phyloP scores from a whole-genome alignment of 2,888 invertebrate genomes.

The Prosapia bicincta region DNA sequence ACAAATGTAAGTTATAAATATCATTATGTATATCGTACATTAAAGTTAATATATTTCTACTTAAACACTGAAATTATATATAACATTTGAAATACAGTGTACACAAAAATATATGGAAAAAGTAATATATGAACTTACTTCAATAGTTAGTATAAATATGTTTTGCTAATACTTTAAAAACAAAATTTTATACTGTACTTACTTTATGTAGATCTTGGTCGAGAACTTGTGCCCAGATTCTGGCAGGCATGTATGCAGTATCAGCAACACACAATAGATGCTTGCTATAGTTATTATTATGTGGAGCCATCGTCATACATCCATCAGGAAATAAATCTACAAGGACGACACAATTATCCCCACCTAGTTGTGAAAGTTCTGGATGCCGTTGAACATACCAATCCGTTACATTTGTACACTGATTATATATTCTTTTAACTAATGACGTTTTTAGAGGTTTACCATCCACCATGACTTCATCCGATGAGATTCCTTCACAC shows the following conservation, averaged over 20 bases:
- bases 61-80: too few species aligned
- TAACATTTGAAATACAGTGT: too few species aligned
- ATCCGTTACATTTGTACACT: slow-evolving; percentile 52
- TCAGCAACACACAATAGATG: slow-evolving; percentile 64
- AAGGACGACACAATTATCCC: slow-evolving; percentile 55
- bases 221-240: slow-evolving; percentile 49
- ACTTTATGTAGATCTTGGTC: slow-evolving; percentile 32
- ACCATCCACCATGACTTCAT: slow-evolving; percentile 30
- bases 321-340: slow-evolving; percentile 64
- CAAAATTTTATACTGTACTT: too few species aligned
- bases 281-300: slow-evolving; percentile 54
- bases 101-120: too few species aligned
- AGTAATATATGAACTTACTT: too few species aligned
- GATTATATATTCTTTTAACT: slow-evolving; percentile 56
- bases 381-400: slow-evolving; percentile 49
- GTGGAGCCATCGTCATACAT: slow-evolving; percentile 51
- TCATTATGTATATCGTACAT: too few species aligned
- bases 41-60: too few species aligned
- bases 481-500: slow-evolving; percentile 50
- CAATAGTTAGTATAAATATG: too few species aligned
- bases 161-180: too few species aligned
- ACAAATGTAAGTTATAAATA: too few species aligned
- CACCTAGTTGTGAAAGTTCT: slow-evolving; percentile 55
- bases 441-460: slow-evolving; percentile 31
- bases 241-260: slow-evolving; percentile 49